phyloP scores from a whole-genome alignment of 2,888 invertebrate genomes.

The Diadegma fenestrale region DNA sequence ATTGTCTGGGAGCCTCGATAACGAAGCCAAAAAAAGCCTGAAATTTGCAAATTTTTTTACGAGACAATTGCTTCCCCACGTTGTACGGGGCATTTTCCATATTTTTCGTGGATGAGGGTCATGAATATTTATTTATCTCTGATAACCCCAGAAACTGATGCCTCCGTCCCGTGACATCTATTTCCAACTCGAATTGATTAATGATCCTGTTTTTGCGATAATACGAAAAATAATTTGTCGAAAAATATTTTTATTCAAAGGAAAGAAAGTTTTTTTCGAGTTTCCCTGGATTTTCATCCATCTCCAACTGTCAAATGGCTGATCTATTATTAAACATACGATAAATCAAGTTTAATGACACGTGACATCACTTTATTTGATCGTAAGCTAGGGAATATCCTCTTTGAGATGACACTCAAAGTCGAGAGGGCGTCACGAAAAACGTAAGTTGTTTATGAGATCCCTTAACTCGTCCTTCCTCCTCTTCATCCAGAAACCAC shows the following conservation, averaged over 20 bases:
- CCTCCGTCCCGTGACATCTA: not conserved
- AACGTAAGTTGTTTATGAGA: slow-evolving; percentile 3
- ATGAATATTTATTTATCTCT: not conserved
- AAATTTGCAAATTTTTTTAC: not conserved
- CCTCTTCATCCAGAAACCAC: not conserved
- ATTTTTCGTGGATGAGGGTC: not conserved
- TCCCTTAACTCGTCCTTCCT: not conserved
- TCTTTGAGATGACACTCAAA: not conserved
- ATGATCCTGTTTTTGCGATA: not conserved
- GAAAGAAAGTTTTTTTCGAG: not conserved
- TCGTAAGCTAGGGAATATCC: slow-evolving; percentile 12
- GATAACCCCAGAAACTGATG: not conserved
- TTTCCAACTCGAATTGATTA: not conserved
- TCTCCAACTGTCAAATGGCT: not conserved
- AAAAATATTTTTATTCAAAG: not conserved
- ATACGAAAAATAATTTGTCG: not conserved
- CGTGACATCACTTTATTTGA: slow-evolving; percentile 10
- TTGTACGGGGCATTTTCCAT: not conserved
- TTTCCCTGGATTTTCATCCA: not conserved
- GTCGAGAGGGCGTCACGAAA: slow-evolving; percentile 12
- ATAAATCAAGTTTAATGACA: slow-evolving; percentile 29
- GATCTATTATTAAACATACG: slow-evolving; percentile 6
- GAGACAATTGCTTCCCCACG: not conserved
- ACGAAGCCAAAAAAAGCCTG: not conserved
- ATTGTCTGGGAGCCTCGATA: not conserved